Percentiles rank a stretch among this genome's conserved stretches.
Conservation (phyloP, 2,888 invertebrate genomes). For the Gisinianus flammeolus region DNA sequence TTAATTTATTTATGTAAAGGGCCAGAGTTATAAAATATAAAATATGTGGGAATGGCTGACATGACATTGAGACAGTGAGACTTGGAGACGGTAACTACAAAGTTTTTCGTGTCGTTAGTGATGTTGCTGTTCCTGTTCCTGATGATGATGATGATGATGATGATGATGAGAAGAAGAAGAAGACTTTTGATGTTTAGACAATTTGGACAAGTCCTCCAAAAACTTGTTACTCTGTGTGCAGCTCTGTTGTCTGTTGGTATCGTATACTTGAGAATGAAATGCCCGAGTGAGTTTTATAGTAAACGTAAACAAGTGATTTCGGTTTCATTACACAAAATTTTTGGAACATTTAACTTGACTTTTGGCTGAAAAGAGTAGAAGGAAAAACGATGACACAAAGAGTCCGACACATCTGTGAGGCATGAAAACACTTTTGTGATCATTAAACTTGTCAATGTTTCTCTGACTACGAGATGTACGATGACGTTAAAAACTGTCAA, state of each 20-base stretch:
- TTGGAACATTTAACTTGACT: background rate
- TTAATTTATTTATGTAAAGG: background rate
- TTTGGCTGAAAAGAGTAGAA: background rate
- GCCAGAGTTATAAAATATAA: background rate
- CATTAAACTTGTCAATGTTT: constrained; percentile 43
- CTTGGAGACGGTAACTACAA: background rate
- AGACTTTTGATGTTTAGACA: background rate
- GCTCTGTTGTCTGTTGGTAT: background rate
- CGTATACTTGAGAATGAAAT: background rate
- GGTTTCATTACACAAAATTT: background rate
- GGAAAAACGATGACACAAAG: constrained; percentile 1
- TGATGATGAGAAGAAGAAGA: background rate
- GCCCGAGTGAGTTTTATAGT: constrained; percentile 32
- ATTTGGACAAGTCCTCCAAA: background rate
- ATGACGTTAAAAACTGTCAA: constrained; percentile 40
- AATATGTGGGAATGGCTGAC: background rate
- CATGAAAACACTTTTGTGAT: constrained; percentile 34
- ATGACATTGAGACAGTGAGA: background rate
- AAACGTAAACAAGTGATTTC: constrained; percentile 41
- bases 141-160: background rate
- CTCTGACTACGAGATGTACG: constrained; percentile 2
- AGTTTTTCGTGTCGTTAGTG: background rate
- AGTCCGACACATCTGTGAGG: constrained; percentile 31
- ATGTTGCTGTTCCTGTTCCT: no score
- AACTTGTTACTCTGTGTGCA: background rate